A percentile compares a stretch with the other conserved stretches of the same genome.
phyloP scores from a whole-genome alignment of 2,113 vertebrate genomes.

The Osmerus mordax region DNA sequence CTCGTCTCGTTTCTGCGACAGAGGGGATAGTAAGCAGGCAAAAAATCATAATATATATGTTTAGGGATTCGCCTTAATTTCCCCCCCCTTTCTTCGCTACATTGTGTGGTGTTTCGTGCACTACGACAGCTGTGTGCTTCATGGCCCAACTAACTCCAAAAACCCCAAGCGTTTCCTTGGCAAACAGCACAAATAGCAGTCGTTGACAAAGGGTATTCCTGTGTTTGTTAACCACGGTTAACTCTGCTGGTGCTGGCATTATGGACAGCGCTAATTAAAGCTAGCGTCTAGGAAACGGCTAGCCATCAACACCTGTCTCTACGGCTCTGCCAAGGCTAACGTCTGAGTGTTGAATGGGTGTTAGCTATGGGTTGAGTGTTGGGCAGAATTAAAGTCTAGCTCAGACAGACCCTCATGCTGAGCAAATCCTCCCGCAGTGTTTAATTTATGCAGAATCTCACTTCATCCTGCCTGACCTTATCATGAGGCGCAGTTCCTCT shows the following conservation, averaged over 20 bases:
- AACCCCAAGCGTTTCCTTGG: neutral
- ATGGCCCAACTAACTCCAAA: too few relatives aligned
- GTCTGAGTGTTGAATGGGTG: neutral
- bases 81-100: too few relatives aligned
- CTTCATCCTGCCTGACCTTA: neutral
- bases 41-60: too few relatives aligned
- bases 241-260: neutral
- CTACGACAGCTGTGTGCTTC: too few relatives aligned
- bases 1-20: constrained; percentile 72
- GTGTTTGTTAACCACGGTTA: neutral
- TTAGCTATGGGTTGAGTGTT: neutral
- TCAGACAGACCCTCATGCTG: neutral
- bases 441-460: neutral
- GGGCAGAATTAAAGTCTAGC: neutral
- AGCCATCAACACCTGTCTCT: constrained; percentile 8
- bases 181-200: neutral
- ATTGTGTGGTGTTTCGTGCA: too few relatives aligned
- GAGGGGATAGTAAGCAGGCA: constrained; percentile 11
- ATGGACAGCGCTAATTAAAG: neutral
- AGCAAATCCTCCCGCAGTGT: neutral
- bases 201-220: neutral
- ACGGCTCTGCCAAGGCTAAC: neutral
- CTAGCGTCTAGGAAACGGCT: constrained; percentile 10
- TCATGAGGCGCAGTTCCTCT: too few relatives aligned
- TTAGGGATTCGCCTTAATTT: too few relatives aligned